These are phyloP conservation scores for Acanthaster planci DNA, from an alignment of 35 echinoderm and acorn worm species.

Conservation along the genomic window DNA sequence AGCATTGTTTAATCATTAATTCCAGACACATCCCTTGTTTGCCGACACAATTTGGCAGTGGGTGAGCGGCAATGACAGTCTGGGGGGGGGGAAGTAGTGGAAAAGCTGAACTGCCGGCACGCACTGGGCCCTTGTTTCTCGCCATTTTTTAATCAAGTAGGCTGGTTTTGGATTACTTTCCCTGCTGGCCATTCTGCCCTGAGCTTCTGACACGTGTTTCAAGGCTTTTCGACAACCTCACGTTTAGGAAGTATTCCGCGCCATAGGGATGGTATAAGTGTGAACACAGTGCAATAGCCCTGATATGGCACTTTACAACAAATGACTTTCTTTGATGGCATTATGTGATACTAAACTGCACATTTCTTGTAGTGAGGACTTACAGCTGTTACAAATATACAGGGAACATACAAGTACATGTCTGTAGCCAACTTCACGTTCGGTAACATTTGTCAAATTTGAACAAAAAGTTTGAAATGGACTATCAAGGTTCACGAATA, in stretches of 20 bases:
- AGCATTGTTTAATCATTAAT: conserved; percentile 10
- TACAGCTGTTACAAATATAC: too few relatives aligned
- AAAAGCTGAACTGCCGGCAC: too few relatives aligned
- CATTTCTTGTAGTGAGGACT: too few relatives aligned
- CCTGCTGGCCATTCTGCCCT: not conserved
- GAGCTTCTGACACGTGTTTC: conserved; percentile 22
- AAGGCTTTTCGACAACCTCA: not conserved
- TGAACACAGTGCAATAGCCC: conserved; percentile 6
- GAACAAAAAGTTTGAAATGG: too few relatives aligned
- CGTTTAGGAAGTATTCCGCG: not conserved
- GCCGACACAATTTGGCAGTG: conserved; percentile 12
- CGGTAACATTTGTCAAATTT: too few relatives aligned
- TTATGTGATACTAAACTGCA: too few relatives aligned
- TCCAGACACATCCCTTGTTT: not conserved
- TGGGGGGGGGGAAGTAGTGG: too few relatives aligned
- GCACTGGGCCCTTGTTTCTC: not conserved
- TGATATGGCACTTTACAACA: not conserved
- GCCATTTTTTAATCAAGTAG: conserved; percentile 4
- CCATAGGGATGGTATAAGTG: not conserved
- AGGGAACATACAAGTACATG: too few relatives aligned
- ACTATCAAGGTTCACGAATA: too few relatives aligned
- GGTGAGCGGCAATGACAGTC: too few relatives aligned
- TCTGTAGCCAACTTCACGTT: too few relatives aligned
- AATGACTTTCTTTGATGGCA: too few relatives aligned
- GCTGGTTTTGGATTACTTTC: conserved; percentile 20